A percentile compares a stretch with the other conserved stretches of the same genome.
Conservation (phyloP, 2,797 vertebrate genomes). For the Heliangelus exortis region DNA sequence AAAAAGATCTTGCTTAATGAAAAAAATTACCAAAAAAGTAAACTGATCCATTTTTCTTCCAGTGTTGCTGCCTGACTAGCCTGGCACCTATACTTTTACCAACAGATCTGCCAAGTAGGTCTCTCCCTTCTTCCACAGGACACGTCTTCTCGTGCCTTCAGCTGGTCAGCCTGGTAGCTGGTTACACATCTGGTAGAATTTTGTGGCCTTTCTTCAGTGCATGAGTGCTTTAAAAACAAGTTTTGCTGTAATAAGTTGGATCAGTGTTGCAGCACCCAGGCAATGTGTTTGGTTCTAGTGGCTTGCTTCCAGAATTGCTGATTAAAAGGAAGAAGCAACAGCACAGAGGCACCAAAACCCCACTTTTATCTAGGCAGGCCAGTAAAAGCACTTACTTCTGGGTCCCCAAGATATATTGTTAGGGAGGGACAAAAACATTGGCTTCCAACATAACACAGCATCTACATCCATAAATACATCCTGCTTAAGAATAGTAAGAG, state of each 20-base stretch:
- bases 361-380: conserved; percentile 46
- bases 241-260: conserved; percentile 27
- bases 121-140: neutral
- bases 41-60: neutral
- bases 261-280: neutral
- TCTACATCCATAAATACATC: neutral
- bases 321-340: conserved; percentile 49
- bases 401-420: conserved; percentile 4
- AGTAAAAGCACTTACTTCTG: conserved; percentile 43
- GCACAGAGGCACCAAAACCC: conserved; percentile 30
- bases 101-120: neutral
- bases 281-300: neutral
- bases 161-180: neutral
- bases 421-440: conserved; percentile 24
- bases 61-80: neutral
- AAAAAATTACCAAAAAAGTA: neutral
- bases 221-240: conserved; percentile 15
- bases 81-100: neutral
- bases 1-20: neutral
- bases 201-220: neutral
- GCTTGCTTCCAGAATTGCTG: conserved; percentile 45
- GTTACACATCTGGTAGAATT: neutral
- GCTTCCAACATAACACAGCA: neutral
- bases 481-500: neutral
- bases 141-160: neutral